Percentiles rank a stretch among this genome's conserved stretches.
Conservation (phyloP, 2,113 vertebrate species). For the Amazona vittata region DNA sequence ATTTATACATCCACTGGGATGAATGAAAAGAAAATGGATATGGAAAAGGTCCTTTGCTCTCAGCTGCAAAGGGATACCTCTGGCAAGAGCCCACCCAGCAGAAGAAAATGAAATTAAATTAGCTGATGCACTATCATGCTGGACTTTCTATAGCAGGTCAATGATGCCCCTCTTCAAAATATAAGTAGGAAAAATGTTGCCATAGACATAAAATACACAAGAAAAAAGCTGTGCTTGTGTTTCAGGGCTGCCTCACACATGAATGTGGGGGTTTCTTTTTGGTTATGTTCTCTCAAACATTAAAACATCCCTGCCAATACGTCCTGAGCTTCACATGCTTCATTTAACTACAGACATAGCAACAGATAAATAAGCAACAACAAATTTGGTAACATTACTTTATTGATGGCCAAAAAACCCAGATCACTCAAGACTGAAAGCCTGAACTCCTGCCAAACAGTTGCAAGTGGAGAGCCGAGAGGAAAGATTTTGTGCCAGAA, state of each 20-base stretch:
- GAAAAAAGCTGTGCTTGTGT: background rate
- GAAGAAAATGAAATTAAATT: slow-evolving; percentile 38
- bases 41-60: slow-evolving; percentile 12
- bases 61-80: background rate
- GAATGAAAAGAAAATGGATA: slow-evolving; percentile 20
- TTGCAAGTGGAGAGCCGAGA: background rate
- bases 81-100: slow-evolving; percentile 8
- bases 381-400: slow-evolving; percentile 55
- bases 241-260: background rate
- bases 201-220: background rate
- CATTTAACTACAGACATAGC: slow-evolving; percentile 48
- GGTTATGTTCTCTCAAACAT: slow-evolving; percentile 22
- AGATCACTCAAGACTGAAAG: slow-evolving; percentile 6
- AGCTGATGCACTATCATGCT: background rate
- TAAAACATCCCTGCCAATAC: slow-evolving; percentile 36
- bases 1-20: background rate
- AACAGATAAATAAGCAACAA: slow-evolving; percentile 52
- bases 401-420: slow-evolving; percentile 30
- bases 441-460: slow-evolving; percentile 29
- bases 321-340: slow-evolving; percentile 26
- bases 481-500: background rate
- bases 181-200: background rate
- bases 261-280: slow-evolving; percentile 39
- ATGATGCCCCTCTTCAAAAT: slow-evolving; percentile 11
- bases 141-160: background rate